Conservation (phyloP, 2,113 vertebrate genomes). For the Tachysurus vachellii region DNA sequence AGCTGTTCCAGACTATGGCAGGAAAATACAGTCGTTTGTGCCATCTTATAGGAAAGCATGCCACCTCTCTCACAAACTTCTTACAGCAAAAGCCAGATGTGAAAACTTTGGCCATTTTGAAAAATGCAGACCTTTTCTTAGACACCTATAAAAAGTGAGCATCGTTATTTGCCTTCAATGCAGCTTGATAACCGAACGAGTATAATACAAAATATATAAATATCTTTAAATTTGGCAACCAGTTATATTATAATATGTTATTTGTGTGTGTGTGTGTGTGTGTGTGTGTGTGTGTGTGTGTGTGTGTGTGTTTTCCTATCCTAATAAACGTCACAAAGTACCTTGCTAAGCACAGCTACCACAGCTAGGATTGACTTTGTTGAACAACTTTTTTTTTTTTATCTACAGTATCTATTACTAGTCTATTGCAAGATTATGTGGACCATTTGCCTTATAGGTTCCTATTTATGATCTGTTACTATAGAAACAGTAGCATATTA, state of each 20-base stretch:
- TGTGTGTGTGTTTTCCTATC: neutral
- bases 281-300: neutral
- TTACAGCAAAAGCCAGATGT: slow-evolving; percentile 79
- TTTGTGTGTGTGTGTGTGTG: neutral
- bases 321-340: neutral
- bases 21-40: slow-evolving; percentile 85
- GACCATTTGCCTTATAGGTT: neutral
- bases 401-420: too few species aligned
- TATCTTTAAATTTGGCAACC: neutral
- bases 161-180: slow-evolving; percentile 27
- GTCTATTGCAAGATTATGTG: neutral
- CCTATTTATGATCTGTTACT: neutral
- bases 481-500: neutral
- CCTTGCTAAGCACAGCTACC: neutral
- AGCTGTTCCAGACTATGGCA: slow-evolving; percentile 83
- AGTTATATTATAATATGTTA: neutral
- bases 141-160: slow-evolving; percentile 89
- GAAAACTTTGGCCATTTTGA: slow-evolving; percentile 82
- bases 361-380: neutral
- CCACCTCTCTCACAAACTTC: slow-evolving; percentile 84
- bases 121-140: slow-evolving; percentile 83
- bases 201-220: slow-evolving; percentile 32
- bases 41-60: slow-evolving; percentile 87
- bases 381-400: neutral
- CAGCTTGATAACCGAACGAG: neutral